phyloP scores from a whole-genome alignment of 1,140 invertebrate species.

The Drosophila ambigua region DNA sequence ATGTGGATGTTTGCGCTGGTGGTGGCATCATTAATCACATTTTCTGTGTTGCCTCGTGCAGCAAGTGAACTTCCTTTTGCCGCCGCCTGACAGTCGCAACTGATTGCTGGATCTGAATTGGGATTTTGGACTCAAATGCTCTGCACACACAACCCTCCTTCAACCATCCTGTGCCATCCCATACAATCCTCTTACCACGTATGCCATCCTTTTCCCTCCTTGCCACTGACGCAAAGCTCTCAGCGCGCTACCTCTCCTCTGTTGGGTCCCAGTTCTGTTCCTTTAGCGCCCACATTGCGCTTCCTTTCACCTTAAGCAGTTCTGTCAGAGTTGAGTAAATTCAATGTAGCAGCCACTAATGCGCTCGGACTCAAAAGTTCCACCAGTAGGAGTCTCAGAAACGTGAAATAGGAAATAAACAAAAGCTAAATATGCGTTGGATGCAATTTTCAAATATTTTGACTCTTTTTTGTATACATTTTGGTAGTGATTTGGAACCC shows the following conservation, averaged over 20 bases:
- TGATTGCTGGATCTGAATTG: slow-evolving; percentile 82
- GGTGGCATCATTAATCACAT: slow-evolving; percentile 80
- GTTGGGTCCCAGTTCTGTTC: neutral
- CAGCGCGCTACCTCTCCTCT: slow-evolving; percentile 14
- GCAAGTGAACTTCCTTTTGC: slow-evolving; percentile 83
- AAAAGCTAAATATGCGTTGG: neutral
- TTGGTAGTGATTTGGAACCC: too few species aligned
- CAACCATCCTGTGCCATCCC: slow-evolving; percentile 27
- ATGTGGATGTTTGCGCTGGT: slow-evolving; percentile 28
- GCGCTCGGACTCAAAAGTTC: slow-evolving; percentile 29
- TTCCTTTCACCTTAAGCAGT: slow-evolving; percentile 27
- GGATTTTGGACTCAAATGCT: slow-evolving; percentile 76
- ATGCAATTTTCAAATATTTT: neutral
- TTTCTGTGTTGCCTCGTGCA: slow-evolving; percentile 73
- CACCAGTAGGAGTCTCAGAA: neutral
- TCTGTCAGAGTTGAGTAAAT: slow-evolving; percentile 40
- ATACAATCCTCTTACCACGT: too few species aligned
- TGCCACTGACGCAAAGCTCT: slow-evolving; percentile 54
- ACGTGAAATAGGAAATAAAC: too few species aligned
- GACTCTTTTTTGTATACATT: neutral
- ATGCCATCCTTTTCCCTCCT: neutral
- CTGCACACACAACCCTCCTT: slow-evolving; percentile 19
- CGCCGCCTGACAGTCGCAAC: slow-evolving; percentile 83
- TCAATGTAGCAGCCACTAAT: slow-evolving; percentile 60
- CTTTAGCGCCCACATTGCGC: neutral